A percentile compares a stretch with the other conserved stretches of the same genome.
Conservation (phyloP, 2,888 invertebrate genomes). For the Habroteleia sp. region DNA sequence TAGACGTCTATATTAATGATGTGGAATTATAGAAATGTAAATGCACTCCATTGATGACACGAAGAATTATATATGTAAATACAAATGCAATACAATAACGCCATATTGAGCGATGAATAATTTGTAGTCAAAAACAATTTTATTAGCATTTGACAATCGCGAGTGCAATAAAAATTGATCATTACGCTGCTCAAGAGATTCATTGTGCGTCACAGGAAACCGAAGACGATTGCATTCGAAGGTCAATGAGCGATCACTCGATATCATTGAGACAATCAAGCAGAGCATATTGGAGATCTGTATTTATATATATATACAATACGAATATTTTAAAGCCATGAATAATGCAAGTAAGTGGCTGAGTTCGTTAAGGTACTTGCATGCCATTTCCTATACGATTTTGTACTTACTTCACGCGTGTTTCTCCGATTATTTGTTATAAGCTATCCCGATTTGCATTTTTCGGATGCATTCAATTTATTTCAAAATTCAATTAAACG, state of each 20-base stretch:
- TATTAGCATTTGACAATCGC: slow-evolving; percentile 43
- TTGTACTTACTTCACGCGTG: slow-evolving; percentile 28
- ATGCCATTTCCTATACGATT: slow-evolving; percentile 44
- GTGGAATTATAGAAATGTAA: too few relatives aligned
- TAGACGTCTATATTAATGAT: too few relatives aligned
- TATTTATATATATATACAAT: slow-evolving; percentile 61
- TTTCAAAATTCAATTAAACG: slow-evolving; percentile 7
- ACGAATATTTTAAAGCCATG: slow-evolving; percentile 59
- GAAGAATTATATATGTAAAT: too few relatives aligned
- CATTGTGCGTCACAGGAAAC: slow-evolving; percentile 59
- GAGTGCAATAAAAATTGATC: slow-evolving; percentile 44
- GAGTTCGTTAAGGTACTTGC: slow-evolving; percentile 50
- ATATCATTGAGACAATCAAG: slow-evolving; percentile 61
- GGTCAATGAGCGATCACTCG: slow-evolving; percentile 62
- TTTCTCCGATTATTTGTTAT: slow-evolving; percentile 11
- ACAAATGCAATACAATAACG: too few relatives aligned
- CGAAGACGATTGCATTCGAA: slow-evolving; percentile 61
- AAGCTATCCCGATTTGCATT: neutral
- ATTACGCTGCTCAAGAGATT: slow-evolving; percentile 49
- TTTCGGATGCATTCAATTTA: neutral
- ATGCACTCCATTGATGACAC: too few relatives aligned
- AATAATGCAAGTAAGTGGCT: slow-evolving; percentile 58
- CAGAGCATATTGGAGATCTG: slow-evolving; percentile 52
- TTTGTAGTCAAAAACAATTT: slow-evolving; percentile 48
- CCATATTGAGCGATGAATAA: slow-evolving; percentile 9